Conservation (phyloP, 2,113 vertebrate species). For the Tinamus guttatus region DNA sequence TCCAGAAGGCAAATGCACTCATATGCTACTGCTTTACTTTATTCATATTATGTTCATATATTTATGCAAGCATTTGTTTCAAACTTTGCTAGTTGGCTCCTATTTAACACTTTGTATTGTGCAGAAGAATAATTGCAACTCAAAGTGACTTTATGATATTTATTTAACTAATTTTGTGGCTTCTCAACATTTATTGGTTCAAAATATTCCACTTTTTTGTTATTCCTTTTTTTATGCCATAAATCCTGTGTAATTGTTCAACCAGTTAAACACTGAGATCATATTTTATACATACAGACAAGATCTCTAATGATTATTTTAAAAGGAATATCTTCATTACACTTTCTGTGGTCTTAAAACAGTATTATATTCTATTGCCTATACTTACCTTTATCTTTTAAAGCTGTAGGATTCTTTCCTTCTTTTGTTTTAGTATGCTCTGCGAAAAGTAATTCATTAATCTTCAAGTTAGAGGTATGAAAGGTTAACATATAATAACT, state of each 20-base stretch:
- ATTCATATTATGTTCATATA: background rate
- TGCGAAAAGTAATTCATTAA: slow-evolving; percentile 11
- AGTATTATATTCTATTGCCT: background rate
- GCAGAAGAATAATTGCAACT: background rate
- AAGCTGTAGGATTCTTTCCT: slow-evolving; percentile 35
- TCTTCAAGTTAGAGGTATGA: background rate
- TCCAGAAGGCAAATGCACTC: background rate
- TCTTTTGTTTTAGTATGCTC: slow-evolving; percentile 36
- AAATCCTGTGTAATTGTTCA: background rate
- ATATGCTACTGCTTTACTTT: background rate
- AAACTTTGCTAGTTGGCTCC: background rate
- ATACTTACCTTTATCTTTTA: slow-evolving; percentile 57
- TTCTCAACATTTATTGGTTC: background rate
- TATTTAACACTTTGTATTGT: background rate
- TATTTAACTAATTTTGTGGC: background rate
- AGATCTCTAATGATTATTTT: background rate
- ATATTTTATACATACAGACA: background rate
- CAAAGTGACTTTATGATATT: background rate
- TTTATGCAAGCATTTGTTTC: background rate
- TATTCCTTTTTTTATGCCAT: rapidly evolving
- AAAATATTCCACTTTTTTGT: rapidly evolving
- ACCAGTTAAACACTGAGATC: background rate
- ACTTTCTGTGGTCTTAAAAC: background rate
- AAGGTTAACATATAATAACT: background rate
- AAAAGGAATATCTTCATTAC: background rate